These are phyloP conservation scores for Lagorchestes hirsutus DNA, from an alignment of 2,797 vertebrate genomes.

Conservation along the genomic window DNA sequence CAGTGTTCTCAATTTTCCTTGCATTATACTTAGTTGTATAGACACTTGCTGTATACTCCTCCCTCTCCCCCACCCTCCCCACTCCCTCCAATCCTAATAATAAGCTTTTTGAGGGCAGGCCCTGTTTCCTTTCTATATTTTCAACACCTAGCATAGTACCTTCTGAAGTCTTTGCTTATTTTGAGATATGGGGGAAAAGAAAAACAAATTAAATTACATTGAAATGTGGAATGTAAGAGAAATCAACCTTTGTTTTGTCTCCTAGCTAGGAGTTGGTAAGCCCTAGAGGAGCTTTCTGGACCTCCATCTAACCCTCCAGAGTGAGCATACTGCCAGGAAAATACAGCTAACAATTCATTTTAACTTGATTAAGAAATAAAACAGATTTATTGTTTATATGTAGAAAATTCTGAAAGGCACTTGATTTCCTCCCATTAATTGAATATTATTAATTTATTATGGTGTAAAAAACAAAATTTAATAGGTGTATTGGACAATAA, in stretches of 20 bases:
- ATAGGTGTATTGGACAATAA: not conserved
- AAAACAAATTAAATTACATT: not conserved
- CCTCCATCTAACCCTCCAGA: not conserved
- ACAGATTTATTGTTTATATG: not conserved
- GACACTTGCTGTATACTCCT: not conserved
- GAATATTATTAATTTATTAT: not conserved
- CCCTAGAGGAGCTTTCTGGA: not conserved
- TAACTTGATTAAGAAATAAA: not conserved
- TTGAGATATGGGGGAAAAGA: not conserved
- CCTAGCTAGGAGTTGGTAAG: not conserved
- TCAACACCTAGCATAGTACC: not conserved
- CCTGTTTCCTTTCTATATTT: not conserved
- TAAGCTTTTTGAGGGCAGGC: not conserved
- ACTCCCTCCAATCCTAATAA: not conserved
- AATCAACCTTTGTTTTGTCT: not conserved
- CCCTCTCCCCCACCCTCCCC: not conserved
- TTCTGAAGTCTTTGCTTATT: not conserved
- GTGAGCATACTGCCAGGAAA: not conserved
- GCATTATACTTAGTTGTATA: not conserved
- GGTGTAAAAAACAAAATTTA: not conserved
- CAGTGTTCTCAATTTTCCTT: not conserved
- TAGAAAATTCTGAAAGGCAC: not conserved
- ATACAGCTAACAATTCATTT: not conserved
- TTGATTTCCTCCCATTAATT: not conserved
- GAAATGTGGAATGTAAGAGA: conserved; percentile 12